Conservation (phyloP, 1,140 invertebrate species). For the Spodoptera frugiperda region DNA sequence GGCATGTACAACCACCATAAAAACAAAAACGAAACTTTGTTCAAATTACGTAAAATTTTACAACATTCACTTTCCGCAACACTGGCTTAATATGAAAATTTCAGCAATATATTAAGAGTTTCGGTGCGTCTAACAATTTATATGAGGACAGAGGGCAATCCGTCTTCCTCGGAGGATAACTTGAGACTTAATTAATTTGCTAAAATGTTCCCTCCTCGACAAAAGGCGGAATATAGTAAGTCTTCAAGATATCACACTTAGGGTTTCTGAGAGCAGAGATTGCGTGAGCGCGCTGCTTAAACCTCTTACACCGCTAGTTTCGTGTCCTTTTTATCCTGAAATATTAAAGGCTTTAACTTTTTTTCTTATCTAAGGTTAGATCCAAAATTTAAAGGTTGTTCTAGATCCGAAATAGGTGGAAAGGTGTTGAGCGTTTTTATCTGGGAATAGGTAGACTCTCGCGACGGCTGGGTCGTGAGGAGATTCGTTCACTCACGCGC, state of each 20-base stretch:
- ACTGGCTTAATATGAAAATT: constrained; percentile 5
- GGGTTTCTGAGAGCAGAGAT: background rate
- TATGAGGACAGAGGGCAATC: constrained; percentile 44
- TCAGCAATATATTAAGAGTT: constrained; percentile 23
- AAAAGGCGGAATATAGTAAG: constrained; percentile 20
- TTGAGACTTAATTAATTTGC: constrained; percentile 52
- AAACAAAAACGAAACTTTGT: background rate
- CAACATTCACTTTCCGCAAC: constrained; percentile 2
- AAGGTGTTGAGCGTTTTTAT: no score
- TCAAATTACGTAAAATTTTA: background rate
- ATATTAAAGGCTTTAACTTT: no score
- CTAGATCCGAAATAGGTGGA: background rate
- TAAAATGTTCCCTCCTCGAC: constrained; percentile 37
- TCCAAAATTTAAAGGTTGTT: background rate
- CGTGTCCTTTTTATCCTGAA: background rate
- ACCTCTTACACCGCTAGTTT: constrained; percentile 10
- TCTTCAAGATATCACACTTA: constrained; percentile 42
- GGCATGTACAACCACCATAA: no score
- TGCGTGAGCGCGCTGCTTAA: constrained; percentile 5
- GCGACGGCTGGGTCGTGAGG: no score
- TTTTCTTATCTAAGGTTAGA: no score
- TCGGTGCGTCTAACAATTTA: constrained; percentile 36
- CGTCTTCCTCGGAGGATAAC: constrained; percentile 45
- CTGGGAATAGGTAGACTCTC: no score
- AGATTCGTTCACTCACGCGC: no score